These are phyloP conservation scores for Rafetus swinhoei DNA, from an alignment of 2,113 vertebrate species.

Conservation along the genomic window DNA sequence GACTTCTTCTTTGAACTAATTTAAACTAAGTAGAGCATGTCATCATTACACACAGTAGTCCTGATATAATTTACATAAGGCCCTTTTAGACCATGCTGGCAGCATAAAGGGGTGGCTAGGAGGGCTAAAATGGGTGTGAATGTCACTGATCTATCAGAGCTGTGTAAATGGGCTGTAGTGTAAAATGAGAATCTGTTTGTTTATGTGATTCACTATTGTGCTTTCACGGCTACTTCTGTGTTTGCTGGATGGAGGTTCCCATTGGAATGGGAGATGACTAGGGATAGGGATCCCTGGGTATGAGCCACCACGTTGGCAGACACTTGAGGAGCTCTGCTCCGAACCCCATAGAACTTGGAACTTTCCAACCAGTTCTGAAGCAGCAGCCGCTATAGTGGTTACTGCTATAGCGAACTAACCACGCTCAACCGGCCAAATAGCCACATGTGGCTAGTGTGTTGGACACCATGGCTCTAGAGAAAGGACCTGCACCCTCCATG, in stretches of 20 bases:
- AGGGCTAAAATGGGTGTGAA: not conserved
- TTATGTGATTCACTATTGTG: not conserved
- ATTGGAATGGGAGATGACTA: not conserved
- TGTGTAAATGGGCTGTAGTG: not conserved
- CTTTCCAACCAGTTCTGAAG: too few relatives aligned
- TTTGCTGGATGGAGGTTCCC: not conserved
- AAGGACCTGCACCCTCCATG: fast-evolving
- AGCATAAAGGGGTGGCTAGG: not conserved
- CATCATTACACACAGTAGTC: not conserved
- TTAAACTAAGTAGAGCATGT: not conserved
- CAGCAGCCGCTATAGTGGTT: too few relatives aligned
- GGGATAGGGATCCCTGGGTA: not conserved
- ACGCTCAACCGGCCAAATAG: too few relatives aligned
- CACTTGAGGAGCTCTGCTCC: not conserved
- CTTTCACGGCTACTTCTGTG: not conserved
- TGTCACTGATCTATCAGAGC: not conserved
- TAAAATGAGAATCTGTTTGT: not conserved
- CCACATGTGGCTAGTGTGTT: too few relatives aligned
- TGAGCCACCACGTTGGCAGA: fast-evolving
- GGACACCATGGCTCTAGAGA: not conserved
- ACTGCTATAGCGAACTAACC: too few relatives aligned
- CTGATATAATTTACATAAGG: not conserved
- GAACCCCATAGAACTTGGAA: not conserved
- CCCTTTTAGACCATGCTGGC: not conserved
- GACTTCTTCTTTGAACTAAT: not conserved